These are phyloP conservation scores for Drosophila kohkoa DNA, from an alignment of 1,140 invertebrate species.

Conservation along the genomic window DNA sequence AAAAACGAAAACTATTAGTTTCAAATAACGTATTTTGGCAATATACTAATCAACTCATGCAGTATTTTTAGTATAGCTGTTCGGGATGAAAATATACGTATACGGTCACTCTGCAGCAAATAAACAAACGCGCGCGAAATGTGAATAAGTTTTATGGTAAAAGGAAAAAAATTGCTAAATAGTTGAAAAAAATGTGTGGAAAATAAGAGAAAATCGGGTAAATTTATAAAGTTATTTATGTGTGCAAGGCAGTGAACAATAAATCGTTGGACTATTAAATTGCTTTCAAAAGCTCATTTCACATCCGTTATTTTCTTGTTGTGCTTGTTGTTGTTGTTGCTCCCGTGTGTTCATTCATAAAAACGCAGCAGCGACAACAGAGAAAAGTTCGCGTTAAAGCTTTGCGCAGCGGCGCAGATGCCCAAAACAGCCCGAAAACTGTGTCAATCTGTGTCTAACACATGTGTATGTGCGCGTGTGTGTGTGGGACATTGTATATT, in stretches of 20 bases:
- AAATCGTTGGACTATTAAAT: too few relatives aligned
- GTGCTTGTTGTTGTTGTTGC: conserved; percentile 33
- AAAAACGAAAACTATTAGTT: too few relatives aligned
- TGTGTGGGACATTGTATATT: conserved; percentile 40
- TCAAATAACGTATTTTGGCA: too few relatives aligned
- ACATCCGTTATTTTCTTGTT: background rate
- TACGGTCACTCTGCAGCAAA: too few relatives aligned
- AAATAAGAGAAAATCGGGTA: background rate
- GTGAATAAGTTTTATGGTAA: background rate
- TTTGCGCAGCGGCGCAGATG: conserved; percentile 62
- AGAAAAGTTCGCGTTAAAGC: conserved; percentile 51
- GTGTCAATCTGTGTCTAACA: conserved; percentile 60
- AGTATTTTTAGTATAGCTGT: background rate
- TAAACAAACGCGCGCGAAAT: conserved; percentile 25
- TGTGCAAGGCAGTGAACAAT: too few relatives aligned
- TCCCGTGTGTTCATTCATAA: conserved; percentile 69
- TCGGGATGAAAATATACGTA: background rate
- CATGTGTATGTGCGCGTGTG: conserved; percentile 6
- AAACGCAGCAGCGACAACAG: conserved; percentile 38
- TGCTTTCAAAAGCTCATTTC: conserved; percentile 31
- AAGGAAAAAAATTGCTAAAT: too few relatives aligned
- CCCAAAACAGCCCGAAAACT: conserved; percentile 52
- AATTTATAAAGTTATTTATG: background rate
- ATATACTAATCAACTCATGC: too few relatives aligned
- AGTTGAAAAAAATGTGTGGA: too few relatives aligned